Percentiles rank a stretch among this genome's conserved stretches.
These are phyloP conservation scores for Prolemur simus DNA, from an alignment of 2,113 vertebrate genomes.

Conservation along the genomic window DNA sequence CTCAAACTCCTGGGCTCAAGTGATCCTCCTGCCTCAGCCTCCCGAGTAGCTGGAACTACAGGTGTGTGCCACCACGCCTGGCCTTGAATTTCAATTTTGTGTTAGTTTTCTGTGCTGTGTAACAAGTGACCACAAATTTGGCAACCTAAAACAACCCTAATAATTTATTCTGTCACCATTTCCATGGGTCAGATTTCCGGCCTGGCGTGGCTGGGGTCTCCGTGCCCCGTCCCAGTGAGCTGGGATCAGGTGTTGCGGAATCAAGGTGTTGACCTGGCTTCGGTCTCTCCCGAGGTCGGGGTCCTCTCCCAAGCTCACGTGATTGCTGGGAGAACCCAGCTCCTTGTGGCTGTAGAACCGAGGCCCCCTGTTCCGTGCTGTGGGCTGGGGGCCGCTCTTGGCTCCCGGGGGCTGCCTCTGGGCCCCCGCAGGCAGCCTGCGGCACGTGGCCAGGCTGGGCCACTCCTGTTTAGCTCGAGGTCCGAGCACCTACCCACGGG, in stretches of 20 bases:
- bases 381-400: background rate
- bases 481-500: background rate
- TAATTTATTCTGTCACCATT: rapidly evolving
- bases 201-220: too few species aligned
- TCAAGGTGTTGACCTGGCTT: background rate
- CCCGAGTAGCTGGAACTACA: too few species aligned
- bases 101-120: background rate
- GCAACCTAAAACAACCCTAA: too few species aligned
- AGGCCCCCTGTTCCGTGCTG: background rate
- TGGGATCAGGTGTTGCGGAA: background rate
- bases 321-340: background rate
- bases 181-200: rapidly evolving
- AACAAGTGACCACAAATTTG: rapidly evolving
- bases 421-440: background rate
- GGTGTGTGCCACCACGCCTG: too few species aligned
- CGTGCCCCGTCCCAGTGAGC: background rate
- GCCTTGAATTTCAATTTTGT: background rate
- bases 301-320: too few species aligned
- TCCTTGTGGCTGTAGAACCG: background rate
- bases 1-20: too few species aligned
- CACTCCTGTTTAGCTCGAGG: background rate
- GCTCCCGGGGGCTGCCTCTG: background rate
- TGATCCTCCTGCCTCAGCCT: too few species aligned
- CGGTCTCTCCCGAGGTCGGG: background rate
- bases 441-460: background rate